Evolutionary conservation across 2,888 invertebrate species (phyloP), one percentile per base, ranked within the genome.

Genomic region (Sipunculus nudus): DNA sequence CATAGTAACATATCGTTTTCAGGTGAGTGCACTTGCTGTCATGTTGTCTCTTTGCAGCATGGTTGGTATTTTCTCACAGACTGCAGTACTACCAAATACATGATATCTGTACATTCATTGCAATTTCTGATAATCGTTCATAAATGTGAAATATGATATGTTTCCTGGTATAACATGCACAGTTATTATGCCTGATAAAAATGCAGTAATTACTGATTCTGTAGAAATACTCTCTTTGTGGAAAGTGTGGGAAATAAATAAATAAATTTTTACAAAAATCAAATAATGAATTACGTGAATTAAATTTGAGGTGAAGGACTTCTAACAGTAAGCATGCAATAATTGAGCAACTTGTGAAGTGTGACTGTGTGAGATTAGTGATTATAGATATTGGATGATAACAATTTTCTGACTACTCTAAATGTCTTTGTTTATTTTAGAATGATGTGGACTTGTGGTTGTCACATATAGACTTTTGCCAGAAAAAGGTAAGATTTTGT

Each of bases 391-490:
- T 39, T 4, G 21, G 35, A 46, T 28, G 35, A 46, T 16, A 25
- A 35, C 19, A 28, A 26, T 39, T 32, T 32, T 5, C 16, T 2
- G 39, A 23, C 3, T 52, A 32, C 31, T 16, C 26, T 54, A 23
- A 10, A 10, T 32, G 25, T 28, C 16, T 32, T n/a, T n/a, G n/a
- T n/a, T n/a, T n/a, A 66, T 93, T 90, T 76, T 88, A 90, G 73
- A 87, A 89, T 75, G 91, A 93, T 76, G 83, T 90, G 39, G 87
- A 89, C 67, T 86, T 93, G 57, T 92, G 91, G 89, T 86, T 91
- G 73, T 89, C 90, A 43, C 91, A 91, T 75, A 89, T 94, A 53
- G 90, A 91, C 74, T 94, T 93, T 79, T 91, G 91, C 74, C 89
- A 88, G 73, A 87, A 88, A 78, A 88, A 89, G 77, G 87, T 87